These are phyloP conservation scores for Stegostoma tigrinum DNA, from an alignment of 2,113 vertebrate species.

Conservation along the genomic window DNA sequence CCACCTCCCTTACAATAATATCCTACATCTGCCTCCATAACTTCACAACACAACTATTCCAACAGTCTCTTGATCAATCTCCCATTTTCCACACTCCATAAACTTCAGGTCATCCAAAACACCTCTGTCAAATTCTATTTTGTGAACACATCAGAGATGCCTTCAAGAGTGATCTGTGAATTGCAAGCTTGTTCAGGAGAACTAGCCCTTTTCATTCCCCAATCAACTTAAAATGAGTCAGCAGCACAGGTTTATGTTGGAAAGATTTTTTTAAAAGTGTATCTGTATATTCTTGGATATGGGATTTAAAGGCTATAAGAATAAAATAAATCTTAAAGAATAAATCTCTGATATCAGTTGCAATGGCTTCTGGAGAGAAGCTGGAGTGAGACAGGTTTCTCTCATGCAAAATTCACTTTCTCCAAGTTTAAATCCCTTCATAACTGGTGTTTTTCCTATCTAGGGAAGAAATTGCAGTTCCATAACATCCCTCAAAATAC, in stretches of 20 bases:
- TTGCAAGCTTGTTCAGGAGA: no score
- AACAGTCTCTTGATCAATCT: neutral
- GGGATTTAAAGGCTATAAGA: no score
- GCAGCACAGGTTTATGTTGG: no score
- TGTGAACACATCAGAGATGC: no score
- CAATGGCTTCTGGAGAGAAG: no score
- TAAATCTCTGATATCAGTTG: no score
- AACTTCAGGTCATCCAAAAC: neutral
- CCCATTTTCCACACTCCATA: neutral
- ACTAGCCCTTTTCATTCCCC: no score
- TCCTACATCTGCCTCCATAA: neutral
- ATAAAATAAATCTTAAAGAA: no score
- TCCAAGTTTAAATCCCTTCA: neutral
- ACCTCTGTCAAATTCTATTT: neutral
- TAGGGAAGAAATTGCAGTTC: neutral
- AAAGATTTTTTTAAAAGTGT: no score
- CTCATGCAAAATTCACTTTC: neutral
- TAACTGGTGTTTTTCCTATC: neutral
- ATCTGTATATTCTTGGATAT: no score
- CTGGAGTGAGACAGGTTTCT: neutral
- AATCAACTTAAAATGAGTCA: no score
- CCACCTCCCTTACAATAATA: neutral
- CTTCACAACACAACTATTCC: neutral
- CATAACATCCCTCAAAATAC: neutral
- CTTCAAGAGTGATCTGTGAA: no score